A percentile compares a stretch with the other conserved stretches of the same genome.
phyloP scores from a whole-genome alignment of 2,888 invertebrate species.

The Lithophane ornitopus region DNA sequence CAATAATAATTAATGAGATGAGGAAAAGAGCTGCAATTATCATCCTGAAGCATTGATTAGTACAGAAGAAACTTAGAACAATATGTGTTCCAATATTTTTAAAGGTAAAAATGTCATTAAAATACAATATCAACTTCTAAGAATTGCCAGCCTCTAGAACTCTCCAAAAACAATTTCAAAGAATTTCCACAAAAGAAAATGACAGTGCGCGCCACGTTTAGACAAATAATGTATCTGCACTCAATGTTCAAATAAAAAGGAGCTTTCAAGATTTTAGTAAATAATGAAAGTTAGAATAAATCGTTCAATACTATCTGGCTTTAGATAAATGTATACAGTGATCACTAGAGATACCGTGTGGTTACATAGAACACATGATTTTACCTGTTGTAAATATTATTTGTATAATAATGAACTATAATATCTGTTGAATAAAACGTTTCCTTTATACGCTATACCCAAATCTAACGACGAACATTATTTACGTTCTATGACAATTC shows the following conservation, averaged over 20 bases:
- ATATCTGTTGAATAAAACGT: constrained; percentile 76
- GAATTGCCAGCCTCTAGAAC: constrained; percentile 39
- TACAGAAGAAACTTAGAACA: neutral
- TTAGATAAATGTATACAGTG: constrained; percentile 90
- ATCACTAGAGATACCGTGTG: constrained; percentile 81
- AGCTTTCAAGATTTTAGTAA: constrained; percentile 90
- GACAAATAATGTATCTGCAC: constrained; percentile 90
- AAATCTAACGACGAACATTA: constrained; percentile 64
- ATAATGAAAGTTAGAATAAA: constrained; percentile 88
- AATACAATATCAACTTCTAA: constrained; percentile 3
- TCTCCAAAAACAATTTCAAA: constrained; percentile 27
- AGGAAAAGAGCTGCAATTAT: constrained; percentile 41
- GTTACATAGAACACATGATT: constrained; percentile 70
- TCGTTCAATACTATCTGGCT: constrained; percentile 88
- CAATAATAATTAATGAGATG: constrained; percentile 10
- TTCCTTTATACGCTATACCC: constrained; percentile 75
- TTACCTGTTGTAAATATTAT: constrained; percentile 82
- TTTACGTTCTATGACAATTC: constrained; percentile 62
- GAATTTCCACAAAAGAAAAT: constrained; percentile 48
- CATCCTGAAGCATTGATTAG: neutral
- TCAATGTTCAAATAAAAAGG: constrained; percentile 91
- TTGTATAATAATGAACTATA: constrained; percentile 78
- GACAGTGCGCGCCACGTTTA: constrained; percentile 89
- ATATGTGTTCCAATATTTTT: constrained; percentile 2
- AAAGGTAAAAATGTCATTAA: neutral